phyloP scores from a whole-genome alignment of 1,140 invertebrate genomes.

The Drosophila teissieri region DNA sequence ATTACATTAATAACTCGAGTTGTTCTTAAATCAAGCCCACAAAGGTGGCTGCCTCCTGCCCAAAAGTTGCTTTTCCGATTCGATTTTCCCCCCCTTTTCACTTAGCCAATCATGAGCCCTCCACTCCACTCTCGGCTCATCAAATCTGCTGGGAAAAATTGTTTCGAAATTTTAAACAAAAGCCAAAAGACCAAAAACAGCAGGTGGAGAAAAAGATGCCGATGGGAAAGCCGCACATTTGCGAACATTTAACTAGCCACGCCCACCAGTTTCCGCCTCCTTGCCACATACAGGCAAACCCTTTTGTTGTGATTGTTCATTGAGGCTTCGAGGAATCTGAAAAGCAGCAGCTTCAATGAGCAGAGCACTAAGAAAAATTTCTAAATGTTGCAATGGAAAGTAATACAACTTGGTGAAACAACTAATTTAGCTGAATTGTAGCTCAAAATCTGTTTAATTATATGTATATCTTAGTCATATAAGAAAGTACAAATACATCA shows the following conservation, averaged over 20 bases:
- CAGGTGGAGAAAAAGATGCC: slow-evolving; percentile 25
- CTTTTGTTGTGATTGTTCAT: slow-evolving; percentile 65
- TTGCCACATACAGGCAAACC: neutral
- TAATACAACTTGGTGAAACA: no score
- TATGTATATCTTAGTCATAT: no score
- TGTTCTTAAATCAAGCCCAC: slow-evolving; percentile 56
- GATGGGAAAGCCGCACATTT: slow-evolving; percentile 40
- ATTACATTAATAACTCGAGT: slow-evolving; percentile 78
- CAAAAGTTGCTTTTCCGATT: neutral
- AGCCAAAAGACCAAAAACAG: slow-evolving; percentile 20
- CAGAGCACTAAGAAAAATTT: slow-evolving; percentile 3
- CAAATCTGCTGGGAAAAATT: slow-evolving; percentile 32
- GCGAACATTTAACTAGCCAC: slow-evolving; percentile 45
- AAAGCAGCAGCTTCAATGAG: slow-evolving; percentile 22
- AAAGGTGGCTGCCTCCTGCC: slow-evolving; percentile 9
- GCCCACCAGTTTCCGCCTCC: slow-evolving; percentile 28
- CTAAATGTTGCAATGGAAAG: neutral
- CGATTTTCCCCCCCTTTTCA: neutral
- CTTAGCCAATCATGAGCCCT: neutral
- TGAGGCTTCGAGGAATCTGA: slow-evolving; percentile 51
- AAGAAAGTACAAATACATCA: no score
- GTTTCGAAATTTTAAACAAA: slow-evolving; percentile 53
- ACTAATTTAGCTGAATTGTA: no score
- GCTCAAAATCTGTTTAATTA: no score
- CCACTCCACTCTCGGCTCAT: neutral